Evolutionary conservation across 2,888 invertebrate species (phyloP).

Genomic region (Taphrorychus bicolor): DNA sequence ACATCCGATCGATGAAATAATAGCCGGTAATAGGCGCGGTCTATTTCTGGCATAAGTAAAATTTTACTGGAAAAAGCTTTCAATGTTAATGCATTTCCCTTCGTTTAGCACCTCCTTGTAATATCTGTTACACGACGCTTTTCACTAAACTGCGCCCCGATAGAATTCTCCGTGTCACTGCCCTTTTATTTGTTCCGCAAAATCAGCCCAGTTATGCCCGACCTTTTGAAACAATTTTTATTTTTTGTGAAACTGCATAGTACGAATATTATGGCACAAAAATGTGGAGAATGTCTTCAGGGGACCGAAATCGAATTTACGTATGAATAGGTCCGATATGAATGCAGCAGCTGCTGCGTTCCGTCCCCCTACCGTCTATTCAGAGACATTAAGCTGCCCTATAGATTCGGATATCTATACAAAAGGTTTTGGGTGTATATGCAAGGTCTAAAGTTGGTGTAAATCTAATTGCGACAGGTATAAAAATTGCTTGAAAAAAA

Average conservation of each 20-base stretch:
- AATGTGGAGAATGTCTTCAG: slow-evolving; percentile 8
- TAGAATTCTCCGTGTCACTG: neutral
- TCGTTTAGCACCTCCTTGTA: slow-evolving; percentile 13
- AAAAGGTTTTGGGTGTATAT: neutral
- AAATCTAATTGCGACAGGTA: neutral
- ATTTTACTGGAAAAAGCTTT: slow-evolving; percentile 36
- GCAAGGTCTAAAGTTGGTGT: no score
- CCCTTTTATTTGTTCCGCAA: neutral
- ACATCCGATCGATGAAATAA: slow-evolving; percentile 37
- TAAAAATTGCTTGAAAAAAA: no score
- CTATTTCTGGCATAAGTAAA: slow-evolving; percentile 24
- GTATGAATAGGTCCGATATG: slow-evolving; percentile 25
- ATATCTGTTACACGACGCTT: neutral
- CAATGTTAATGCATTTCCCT: slow-evolving; percentile 27
- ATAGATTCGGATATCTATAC: neutral
- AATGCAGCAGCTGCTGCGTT: slow-evolving; percentile 27
- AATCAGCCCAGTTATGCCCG: no score
- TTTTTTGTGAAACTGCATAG: no score
- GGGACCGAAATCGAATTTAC: slow-evolving; percentile 32
- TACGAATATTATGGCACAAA: neutral
- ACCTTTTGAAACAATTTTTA: no score
- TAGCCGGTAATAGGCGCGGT: slow-evolving; percentile 15
- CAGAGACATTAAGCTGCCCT: slow-evolving; percentile 10
- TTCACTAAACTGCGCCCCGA: neutral
- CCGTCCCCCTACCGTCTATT: slow-evolving; percentile 20